A percentile compares a stretch with the other conserved stretches of the same genome.
Conservation (phyloP, 1,140 invertebrate species). For the Atta colombica region DNA sequence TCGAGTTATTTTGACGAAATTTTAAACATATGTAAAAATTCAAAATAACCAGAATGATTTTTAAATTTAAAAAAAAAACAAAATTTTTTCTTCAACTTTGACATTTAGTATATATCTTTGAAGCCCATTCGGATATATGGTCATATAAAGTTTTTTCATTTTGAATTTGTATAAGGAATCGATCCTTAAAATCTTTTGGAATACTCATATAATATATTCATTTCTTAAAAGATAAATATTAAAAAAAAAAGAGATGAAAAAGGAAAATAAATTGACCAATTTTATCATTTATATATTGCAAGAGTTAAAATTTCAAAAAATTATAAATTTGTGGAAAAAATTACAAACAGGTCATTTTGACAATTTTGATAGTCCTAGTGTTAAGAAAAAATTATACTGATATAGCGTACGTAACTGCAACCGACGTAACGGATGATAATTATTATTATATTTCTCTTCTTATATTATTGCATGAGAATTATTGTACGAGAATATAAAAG, state of each 20-base stretch:
- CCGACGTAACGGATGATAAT: neutral
- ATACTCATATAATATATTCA: too few species aligned
- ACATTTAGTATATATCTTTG: too few species aligned
- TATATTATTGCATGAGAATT: neutral
- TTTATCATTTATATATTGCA: neutral
- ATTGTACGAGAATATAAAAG: neutral
- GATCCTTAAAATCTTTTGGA: too few species aligned
- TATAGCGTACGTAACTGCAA: neutral
- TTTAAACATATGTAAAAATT: too few species aligned
- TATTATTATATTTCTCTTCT: slow-evolving; percentile 6
- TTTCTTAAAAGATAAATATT: too few species aligned
- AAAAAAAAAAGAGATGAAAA: neutral
- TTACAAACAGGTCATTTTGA: neutral
- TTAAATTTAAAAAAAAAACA: too few species aligned
- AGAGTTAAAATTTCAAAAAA: neutral
- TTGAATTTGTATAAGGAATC: too few species aligned
- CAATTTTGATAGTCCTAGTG: neutral
- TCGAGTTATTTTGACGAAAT: too few species aligned
- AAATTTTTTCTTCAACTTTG: neutral
- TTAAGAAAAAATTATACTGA: neutral
- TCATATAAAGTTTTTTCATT: too few species aligned
- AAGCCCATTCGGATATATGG: too few species aligned
- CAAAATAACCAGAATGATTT: too few species aligned
- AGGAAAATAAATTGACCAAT: neutral
- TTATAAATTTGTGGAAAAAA: neutral